Evolutionary conservation across 2,113 vertebrate genomes (phyloP).

Genomic region (Buteo buteo): DNA sequence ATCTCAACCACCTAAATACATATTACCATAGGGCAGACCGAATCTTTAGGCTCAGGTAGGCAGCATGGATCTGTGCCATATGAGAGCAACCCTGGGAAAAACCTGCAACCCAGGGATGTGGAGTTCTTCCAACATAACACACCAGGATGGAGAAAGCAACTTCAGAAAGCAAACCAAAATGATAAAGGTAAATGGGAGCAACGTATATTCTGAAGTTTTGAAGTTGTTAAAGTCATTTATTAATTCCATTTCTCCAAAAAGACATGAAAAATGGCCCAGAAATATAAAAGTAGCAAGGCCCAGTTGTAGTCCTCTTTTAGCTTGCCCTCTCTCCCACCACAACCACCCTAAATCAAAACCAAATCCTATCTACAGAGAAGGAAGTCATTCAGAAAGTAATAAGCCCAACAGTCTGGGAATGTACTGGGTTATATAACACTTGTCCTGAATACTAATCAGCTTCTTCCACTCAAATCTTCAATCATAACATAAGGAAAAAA

Average conservation of each 20-base stretch:
- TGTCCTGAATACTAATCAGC: slow-evolving; percentile 13
- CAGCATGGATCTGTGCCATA: not conserved
- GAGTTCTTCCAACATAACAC: not conserved
- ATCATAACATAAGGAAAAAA: not conserved
- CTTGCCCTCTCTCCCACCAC: not conserved
- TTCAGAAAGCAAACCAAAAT: not conserved
- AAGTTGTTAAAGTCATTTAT: not conserved
- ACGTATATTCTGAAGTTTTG: not conserved
- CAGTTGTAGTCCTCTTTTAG: not conserved
- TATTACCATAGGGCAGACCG: accelerated
- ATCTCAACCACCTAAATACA: not conserved
- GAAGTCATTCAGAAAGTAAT: not conserved
- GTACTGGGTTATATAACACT: not conserved
- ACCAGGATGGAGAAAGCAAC: not conserved
- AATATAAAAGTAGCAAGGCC: not conserved
- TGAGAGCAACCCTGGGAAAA: not conserved
- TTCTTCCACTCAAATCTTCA: not conserved
- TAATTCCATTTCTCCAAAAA: not conserved
- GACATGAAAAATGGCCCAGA: accelerated
- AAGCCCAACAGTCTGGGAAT: not conserved
- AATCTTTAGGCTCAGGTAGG: not conserved
- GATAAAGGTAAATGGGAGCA: not conserved
- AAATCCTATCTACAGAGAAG: not conserved
- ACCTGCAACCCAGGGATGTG: not conserved
- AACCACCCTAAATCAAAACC: not conserved